phyloP scores from a whole-genome alignment of 2,113 vertebrate genomes.

The Pedetes capensis region DNA sequence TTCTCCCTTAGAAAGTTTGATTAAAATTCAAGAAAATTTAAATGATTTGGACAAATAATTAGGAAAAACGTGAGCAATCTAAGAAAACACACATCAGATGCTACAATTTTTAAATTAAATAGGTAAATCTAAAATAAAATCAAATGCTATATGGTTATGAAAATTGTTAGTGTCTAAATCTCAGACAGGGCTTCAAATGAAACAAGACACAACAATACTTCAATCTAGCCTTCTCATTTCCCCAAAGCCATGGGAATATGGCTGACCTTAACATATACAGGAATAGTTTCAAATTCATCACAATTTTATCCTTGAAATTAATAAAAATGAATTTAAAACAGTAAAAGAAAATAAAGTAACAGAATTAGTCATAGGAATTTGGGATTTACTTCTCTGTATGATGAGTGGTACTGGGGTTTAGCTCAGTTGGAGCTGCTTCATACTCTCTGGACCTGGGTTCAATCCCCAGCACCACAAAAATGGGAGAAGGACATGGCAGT shows the following conservation, averaged over 20 bases:
- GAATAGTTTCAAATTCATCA: not conserved
- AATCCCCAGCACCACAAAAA: too few relatives aligned
- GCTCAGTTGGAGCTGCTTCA: too few relatives aligned
- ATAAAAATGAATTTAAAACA: not conserved
- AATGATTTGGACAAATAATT: slow-evolving; percentile 1
- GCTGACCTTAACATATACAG: not conserved
- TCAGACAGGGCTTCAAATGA: not conserved
- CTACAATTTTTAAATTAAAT: slow-evolving; percentile 4
- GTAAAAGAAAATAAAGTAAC: not conserved
- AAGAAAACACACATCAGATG: not conserved
- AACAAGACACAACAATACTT: not conserved
- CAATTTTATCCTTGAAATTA: not conserved
- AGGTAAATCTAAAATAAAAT: slow-evolving; percentile 1
- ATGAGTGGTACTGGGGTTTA: not conserved
- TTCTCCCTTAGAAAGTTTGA: slow-evolving; percentile 24
- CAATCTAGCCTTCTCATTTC: not conserved
- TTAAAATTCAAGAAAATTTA: slow-evolving; percentile 43
- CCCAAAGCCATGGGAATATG: not conserved
- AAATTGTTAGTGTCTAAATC: slow-evolving; percentile 3
- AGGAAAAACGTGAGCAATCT: not conserved
- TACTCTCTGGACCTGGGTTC: too few relatives aligned
- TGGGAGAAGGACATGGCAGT: too few relatives aligned
- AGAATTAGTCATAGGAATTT: not conserved
- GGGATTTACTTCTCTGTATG: not conserved
- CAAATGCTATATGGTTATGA: not conserved